These are phyloP conservation scores for Cebidichthys violaceus DNA, from an alignment of 2,113 vertebrate genomes.

Conservation along the genomic window DNA sequence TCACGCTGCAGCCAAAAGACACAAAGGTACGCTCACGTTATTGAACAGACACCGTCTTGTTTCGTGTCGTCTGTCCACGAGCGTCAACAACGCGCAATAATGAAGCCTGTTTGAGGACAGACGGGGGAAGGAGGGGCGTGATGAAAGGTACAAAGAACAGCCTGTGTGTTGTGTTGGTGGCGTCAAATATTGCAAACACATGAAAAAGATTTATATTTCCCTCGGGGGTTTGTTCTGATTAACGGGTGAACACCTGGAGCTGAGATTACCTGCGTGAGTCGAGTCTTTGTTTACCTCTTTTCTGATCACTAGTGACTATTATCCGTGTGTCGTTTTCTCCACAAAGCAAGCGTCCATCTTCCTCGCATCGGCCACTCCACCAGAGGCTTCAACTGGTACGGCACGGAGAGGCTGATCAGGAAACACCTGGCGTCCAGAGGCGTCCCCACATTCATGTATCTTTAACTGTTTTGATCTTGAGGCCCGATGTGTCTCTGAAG, in stretches of 20 bases:
- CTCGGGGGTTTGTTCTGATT: not conserved
- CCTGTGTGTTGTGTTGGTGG: too few species aligned
- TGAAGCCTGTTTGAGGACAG: not conserved
- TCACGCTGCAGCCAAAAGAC: conserved; percentile 86
- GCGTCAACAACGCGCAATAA: not conserved
- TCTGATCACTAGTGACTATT: too few species aligned
- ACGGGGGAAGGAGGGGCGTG: not conserved
- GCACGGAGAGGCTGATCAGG: conserved; percentile 92
- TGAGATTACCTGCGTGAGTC: too few species aligned
- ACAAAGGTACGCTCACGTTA: conserved; percentile 81
- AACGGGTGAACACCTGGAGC: not conserved
- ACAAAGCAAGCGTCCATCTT: conserved; percentile 91
- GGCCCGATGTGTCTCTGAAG: too few species aligned
- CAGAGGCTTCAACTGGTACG: conserved; percentile 95
- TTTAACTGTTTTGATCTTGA: conserved; percentile 31
- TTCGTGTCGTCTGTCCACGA: too few species aligned
- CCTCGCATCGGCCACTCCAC: conserved; percentile 93
- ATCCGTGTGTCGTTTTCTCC: too few species aligned
- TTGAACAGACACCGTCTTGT: too few species aligned
- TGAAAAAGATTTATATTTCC: too few species aligned
- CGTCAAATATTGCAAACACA: too few species aligned
- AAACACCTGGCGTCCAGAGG: conserved; percentile 89
- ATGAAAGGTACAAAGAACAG: too few species aligned
- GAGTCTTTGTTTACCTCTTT: too few species aligned
- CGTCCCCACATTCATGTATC: conserved; percentile 93